Conservation (phyloP, 2,888 invertebrate genomes). For the Noctua janthina region DNA sequence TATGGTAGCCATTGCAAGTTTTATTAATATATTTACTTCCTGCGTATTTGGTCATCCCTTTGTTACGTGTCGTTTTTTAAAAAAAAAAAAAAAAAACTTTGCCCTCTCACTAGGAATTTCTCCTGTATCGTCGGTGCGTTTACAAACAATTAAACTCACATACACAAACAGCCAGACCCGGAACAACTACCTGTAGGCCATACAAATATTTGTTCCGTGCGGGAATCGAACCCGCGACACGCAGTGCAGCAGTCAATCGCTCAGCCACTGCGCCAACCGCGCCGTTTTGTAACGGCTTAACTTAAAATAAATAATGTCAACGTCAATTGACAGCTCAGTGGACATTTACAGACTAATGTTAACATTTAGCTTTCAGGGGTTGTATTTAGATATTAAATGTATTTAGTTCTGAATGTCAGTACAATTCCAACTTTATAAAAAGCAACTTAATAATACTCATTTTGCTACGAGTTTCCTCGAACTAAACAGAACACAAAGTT, state of each 20-base stretch:
- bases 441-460: not conserved
- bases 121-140: too few relatives aligned
- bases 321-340: not conserved
- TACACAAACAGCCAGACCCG: too few relatives aligned
- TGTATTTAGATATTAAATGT: not conserved
- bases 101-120: too few relatives aligned
- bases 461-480: not conserved
- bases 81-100: too few relatives aligned
- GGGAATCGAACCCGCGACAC: too few relatives aligned
- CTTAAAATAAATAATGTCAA: not conserved
- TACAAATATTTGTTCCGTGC: too few relatives aligned
- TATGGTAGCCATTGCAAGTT: not conserved
- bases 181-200: too few relatives aligned
- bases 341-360: not conserved
- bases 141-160: too few relatives aligned
- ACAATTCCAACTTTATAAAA: not conserved
- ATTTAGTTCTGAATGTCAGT: not conserved
- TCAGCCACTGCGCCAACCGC: too few relatives aligned
- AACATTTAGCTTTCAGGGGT: not conserved
- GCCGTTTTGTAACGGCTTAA: not conserved
- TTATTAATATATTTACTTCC: not conserved
- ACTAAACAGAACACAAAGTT: conserved; percentile 17
- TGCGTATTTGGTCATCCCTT: not conserved
- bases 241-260: too few relatives aligned
- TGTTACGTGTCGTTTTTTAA: not conserved